Evolutionary conservation across 2,113 vertebrate species (phyloP).

Genomic region (Scatophagus argus): DNA sequence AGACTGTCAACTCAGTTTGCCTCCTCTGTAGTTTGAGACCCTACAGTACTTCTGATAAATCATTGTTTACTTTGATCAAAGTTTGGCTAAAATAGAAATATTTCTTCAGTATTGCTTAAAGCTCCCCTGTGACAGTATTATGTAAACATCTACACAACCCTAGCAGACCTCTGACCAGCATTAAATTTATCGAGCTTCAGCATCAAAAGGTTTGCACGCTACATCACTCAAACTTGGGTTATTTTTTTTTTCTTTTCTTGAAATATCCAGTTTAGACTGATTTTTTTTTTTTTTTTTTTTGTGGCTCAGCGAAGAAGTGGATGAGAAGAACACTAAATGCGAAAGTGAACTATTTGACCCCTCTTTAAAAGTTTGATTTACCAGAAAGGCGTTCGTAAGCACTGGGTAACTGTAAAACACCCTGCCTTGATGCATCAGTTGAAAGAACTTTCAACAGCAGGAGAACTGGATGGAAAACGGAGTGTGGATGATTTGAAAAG

Average conservation of each 20-base stretch:
- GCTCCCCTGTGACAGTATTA: constrained; percentile 13
- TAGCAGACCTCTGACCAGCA: constrained; percentile 26
- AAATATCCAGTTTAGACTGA: constrained; percentile 24
- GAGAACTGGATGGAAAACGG: background rate
- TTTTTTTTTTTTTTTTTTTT: constrained; percentile 14
- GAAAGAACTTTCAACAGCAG: constrained; percentile 3
- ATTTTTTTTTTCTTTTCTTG: constrained; percentile 31
- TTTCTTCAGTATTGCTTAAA: constrained; percentile 9
- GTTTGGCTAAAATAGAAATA: constrained; percentile 15
- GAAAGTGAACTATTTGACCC: background rate
- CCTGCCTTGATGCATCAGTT: background rate
- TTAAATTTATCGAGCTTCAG: constrained; percentile 34
- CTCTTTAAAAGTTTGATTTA: constrained; percentile 22
- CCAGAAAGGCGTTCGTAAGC: background rate
- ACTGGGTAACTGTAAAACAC: background rate
- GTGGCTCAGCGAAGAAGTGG: constrained; percentile 10
- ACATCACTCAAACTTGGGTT: constrained; percentile 6
- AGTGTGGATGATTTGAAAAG: too few relatives aligned
- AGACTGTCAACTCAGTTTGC: background rate
- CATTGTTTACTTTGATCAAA: constrained; percentile 7
- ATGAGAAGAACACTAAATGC: background rate
- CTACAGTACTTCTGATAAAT: background rate
- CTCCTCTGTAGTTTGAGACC: background rate
- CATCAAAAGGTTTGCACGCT: constrained; percentile 37
- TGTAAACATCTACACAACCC: constrained; percentile 17